phyloP scores from a whole-genome alignment of 1,140 invertebrate genomes.

The Platyura marginata region DNA sequence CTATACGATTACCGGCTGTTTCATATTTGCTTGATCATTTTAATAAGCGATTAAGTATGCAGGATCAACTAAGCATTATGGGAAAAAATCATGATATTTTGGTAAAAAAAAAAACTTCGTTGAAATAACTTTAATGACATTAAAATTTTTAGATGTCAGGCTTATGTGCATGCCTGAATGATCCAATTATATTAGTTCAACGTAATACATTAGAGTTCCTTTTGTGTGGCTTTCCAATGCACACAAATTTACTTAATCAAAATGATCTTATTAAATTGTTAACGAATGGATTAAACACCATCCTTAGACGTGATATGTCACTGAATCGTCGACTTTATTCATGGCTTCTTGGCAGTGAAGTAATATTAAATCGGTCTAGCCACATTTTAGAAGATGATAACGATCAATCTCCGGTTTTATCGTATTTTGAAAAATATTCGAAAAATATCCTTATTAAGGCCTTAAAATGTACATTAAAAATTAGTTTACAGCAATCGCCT shows the following conservation, averaged over 20 bases:
- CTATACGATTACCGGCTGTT: conserved; percentile 69
- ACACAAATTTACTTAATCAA: conserved; percentile 54
- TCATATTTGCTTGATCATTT: conserved; percentile 67
- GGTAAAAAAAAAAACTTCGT: conserved; percentile 40
- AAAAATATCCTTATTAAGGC: conserved; percentile 45
- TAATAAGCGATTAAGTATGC: conserved; percentile 62
- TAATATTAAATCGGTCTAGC: conserved; percentile 35
- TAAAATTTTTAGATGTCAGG: conserved; percentile 24
- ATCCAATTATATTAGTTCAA: conserved; percentile 69
- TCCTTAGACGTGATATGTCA: conserved; percentile 80
- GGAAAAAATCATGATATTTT: conserved; percentile 71
- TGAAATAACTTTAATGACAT: too few relatives aligned
- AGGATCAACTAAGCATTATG: conserved; percentile 73
- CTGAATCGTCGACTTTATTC: conserved; percentile 71
- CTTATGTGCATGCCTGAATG: conserved; percentile 42
- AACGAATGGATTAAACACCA: conserved; percentile 61
- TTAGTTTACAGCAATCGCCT: conserved; percentile 33
- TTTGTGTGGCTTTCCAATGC: conserved; percentile 69
- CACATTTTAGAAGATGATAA: conserved; percentile 14
- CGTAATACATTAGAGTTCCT: conserved; percentile 73
- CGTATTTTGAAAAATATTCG: conserved; percentile 60
- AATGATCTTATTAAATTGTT: conserved; percentile 60
- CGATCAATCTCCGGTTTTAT: conserved; percentile 9
- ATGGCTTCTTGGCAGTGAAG: conserved; percentile 64
- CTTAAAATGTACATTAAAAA: conserved; percentile 38